Conservation (phyloP, 2,797 vertebrate genomes). For the Cossypha heuglini region DNA sequence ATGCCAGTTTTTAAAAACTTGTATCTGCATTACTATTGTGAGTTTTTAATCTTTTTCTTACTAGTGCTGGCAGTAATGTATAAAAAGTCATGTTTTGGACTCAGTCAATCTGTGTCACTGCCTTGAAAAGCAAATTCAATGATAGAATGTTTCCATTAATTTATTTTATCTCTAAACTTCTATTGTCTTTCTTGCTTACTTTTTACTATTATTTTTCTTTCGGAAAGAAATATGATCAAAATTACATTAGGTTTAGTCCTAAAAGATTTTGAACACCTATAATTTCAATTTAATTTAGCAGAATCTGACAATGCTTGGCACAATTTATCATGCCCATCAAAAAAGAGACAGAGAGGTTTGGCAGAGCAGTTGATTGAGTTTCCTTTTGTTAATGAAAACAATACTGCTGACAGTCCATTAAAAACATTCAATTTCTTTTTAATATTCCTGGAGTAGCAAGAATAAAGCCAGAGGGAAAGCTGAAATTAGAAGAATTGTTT, state of each 20-base stretch:
- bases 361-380: slow-evolving; percentile 55
- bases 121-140: neutral
- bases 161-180: neutral
- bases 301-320: slow-evolving; percentile 15
- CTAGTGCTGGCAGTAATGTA: neutral
- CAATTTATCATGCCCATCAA: slow-evolving; percentile 41
- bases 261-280: slow-evolving; percentile 41
- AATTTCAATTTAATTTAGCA: slow-evolving; percentile 35
- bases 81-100: neutral
- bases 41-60: neutral
- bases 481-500: slow-evolving; percentile 22
- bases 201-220: slow-evolving; percentile 8
- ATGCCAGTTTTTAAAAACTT: neutral
- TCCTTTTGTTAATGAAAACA: slow-evolving; percentile 61
- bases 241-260: neutral
- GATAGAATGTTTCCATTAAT: neutral
- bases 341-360: slow-evolving; percentile 24
- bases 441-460: slow-evolving; percentile 24
- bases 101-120: neutral
- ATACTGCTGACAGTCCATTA: slow-evolving; percentile 40
- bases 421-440: slow-evolving; percentile 28
- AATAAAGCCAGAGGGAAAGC: slow-evolving; percentile 37
- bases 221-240: neutral
- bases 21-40: neutral
- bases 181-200: slow-evolving; percentile 11